These are phyloP conservation scores for Carposina sasakii DNA, from an alignment of 1,140 invertebrate species.

Conservation along the genomic window DNA sequence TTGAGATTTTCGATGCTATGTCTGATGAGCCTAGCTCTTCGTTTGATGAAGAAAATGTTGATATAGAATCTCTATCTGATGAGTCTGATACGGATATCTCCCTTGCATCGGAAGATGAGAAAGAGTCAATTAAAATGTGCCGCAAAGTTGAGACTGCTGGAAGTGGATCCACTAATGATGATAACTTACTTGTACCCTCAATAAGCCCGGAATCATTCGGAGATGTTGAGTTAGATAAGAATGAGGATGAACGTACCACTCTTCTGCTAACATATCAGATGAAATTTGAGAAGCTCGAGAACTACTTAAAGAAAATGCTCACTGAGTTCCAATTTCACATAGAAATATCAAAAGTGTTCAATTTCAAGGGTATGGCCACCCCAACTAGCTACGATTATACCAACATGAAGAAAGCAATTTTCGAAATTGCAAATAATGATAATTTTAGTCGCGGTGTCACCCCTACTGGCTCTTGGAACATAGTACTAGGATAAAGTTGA, in stretches of 20 bases:
- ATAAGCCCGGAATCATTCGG: constrained; percentile 48
- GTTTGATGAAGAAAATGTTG: constrained; percentile 37
- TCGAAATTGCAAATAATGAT: constrained; percentile 26
- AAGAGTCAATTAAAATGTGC: constrained; percentile 51
- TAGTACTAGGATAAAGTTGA: constrained; percentile 53
- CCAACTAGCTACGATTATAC: constrained; percentile 27
- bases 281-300: constrained; percentile 51
- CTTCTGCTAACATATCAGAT: constrained; percentile 46
- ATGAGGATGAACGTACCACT: constrained; percentile 40
- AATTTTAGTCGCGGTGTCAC: constrained; percentile 26
- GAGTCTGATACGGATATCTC: constrained; percentile 44
- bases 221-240: constrained; percentile 51
- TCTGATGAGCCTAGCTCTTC: no score
- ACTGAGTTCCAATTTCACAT: constrained; percentile 59
- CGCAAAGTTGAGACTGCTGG: constrained; percentile 35
- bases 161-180: constrained; percentile 20
- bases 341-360: constrained; percentile 53
- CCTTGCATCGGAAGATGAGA: constrained; percentile 25
- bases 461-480: constrained; percentile 46
- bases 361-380: constrained; percentile 33
- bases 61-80: constrained; percentile 48
- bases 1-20: constrained; percentile 46
- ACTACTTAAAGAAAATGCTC: constrained; percentile 42
- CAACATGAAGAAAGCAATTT: constrained; percentile 29
- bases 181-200: constrained; percentile 23